phyloP scores from a whole-genome alignment of 2,113 vertebrate species.

The Prietella phreatophila region DNA sequence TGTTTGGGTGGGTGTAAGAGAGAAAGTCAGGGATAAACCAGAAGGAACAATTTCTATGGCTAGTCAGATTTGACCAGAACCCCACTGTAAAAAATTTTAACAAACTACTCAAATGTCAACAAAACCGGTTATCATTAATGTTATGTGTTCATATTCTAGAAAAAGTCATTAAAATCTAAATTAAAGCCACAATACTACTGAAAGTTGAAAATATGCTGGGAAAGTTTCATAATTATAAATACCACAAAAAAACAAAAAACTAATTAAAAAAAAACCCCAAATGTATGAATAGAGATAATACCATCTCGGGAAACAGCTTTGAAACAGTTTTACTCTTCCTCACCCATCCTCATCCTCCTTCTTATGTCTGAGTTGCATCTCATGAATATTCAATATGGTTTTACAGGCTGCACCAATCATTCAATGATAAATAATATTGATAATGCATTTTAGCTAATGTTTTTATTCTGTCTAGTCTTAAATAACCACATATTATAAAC shows the following conservation, averaged over 20 bases:
- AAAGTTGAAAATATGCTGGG: neutral
- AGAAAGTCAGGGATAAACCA: too few species aligned
- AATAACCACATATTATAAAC: neutral
- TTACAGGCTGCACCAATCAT: neutral
- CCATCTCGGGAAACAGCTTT: neutral
- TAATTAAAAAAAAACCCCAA: too few species aligned
- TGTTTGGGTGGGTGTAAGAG: neutral
- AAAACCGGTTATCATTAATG: neutral
- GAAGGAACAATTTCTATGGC: neutral
- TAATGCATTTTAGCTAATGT: neutral
- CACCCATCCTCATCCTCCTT: neutral
- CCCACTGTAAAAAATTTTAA: neutral
- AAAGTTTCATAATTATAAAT: neutral
- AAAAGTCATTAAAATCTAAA: neutral
- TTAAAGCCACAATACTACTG: neutral
- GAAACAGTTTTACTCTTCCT: neutral
- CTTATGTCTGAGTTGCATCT: neutral
- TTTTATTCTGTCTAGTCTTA: neutral
- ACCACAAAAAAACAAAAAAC: too few species aligned
- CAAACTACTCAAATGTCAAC: neutral
- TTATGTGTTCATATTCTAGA: neutral
- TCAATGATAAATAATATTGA: neutral
- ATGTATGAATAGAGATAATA: neutral
- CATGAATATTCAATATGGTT: neutral
- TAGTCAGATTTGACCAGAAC: neutral